These are phyloP conservation scores for Cardiocondyla obscurior DNA, from an alignment of 1,140 invertebrate species.

Conservation along the genomic window DNA sequence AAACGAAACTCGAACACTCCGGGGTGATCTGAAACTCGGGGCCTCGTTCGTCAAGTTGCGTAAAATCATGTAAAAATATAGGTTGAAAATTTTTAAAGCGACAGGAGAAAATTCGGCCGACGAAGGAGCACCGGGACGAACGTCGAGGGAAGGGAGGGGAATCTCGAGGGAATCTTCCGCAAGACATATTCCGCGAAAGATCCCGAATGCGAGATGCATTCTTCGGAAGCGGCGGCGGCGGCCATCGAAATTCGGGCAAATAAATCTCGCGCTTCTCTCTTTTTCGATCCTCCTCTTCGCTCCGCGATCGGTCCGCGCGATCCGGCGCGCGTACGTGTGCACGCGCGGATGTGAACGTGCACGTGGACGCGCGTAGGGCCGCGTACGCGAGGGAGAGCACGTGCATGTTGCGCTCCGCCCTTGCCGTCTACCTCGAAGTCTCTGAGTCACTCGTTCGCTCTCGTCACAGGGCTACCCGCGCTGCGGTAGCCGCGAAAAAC, in stretches of 20 bases:
- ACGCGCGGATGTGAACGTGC: constrained; percentile 17
- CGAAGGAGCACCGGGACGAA: constrained; percentile 5
- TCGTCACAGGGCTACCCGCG: constrained; percentile 67
- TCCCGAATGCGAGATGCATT: constrained; percentile 82
- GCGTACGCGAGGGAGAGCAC: constrained; percentile 47
- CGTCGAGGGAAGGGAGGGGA: background rate
- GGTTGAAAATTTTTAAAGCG: background rate
- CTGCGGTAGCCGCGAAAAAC: constrained; percentile 78
- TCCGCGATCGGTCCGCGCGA: constrained; percentile 39
- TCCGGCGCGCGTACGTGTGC: background rate
- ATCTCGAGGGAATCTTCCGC: constrained; percentile 43
- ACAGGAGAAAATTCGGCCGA: background rate
- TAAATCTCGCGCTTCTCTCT: constrained; percentile 77
- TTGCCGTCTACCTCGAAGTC: constrained; percentile 55
- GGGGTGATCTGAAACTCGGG: too few relatives aligned
- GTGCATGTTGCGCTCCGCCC: constrained; percentile 63
- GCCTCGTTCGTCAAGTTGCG: background rate
- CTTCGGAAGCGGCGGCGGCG: constrained; percentile 75
- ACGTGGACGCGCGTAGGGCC: constrained; percentile 7
- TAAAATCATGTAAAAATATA: too few relatives aligned
- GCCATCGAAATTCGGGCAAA: constrained; percentile 81
- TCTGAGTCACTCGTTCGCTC: constrained; percentile 77
- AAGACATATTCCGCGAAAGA: constrained; percentile 78
- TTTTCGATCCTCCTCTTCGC: constrained; percentile 25
- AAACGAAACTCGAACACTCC: too few relatives aligned